Percentiles rank a stretch among this genome's conserved stretches.
Conservation (phyloP, 1,140 invertebrate species). For the Heterodera schachtii region DNA sequence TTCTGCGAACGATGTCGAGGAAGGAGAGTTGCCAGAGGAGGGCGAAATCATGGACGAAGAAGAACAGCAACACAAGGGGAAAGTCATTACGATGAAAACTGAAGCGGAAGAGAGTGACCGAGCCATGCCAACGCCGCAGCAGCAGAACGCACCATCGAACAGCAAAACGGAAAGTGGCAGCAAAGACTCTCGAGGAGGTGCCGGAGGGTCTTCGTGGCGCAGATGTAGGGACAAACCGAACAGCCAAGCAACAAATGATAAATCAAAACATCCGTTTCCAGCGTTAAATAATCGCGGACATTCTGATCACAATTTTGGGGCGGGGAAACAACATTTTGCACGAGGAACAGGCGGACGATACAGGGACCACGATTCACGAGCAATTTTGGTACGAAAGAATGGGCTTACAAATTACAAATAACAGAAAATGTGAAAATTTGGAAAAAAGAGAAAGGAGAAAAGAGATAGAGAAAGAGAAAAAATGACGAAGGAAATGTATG, state of each 20-base stretch:
- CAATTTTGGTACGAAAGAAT: constrained; percentile 21
- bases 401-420: neutral
- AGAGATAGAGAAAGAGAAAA: too few species aligned
- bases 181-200: neutral
- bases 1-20: constrained; percentile 38
- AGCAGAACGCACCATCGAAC: neutral
- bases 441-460: too few species aligned
- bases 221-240: neutral
- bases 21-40: constrained; percentile 61
- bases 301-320: constrained; percentile 16
- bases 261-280: constrained; percentile 1
- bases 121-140: neutral
- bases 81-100: neutral
- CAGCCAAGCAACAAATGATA: too few species aligned
- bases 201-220: constrained; percentile 1
- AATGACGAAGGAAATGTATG: too few species aligned
- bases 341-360: constrained; percentile 13
- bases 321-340: constrained; percentile 13
- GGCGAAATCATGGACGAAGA: constrained; percentile 63
- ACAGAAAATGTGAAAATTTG: neutral
- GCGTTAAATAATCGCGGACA: constrained; percentile 3
- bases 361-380: constrained; percentile 27
- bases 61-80: constrained; percentile 33
- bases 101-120: neutral
- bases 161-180: neutral